Evolutionary conservation across 2,797 vertebrate genomes (phyloP), one percentile per base, ranked within the genome.

Genomic region (Spondyliosoma cantharus): DNA sequence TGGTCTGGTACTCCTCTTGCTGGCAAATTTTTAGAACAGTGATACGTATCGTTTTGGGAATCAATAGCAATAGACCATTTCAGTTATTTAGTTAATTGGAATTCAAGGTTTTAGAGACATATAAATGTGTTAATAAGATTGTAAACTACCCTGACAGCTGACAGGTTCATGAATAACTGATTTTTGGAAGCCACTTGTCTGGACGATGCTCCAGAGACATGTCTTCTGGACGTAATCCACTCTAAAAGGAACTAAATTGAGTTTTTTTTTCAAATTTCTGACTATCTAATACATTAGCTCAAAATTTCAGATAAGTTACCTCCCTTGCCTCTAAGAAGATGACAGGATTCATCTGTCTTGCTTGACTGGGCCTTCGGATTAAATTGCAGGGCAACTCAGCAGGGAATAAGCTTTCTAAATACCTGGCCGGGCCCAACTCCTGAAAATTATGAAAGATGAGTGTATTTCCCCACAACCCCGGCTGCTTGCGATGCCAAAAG

Each of bases 341-440:
- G 91, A 93, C 93, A 93, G 65, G 70, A 91, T 91, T 86, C 81
- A 93, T 94, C 89, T 71, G 82, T 93, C 84, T 86, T 70, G 83
- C 89, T 84, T 87, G 89, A 91, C 86, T 88, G 82, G 72, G 62
- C 74, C 68, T 69, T 69, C n/a, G 78, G 87, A 92, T 91, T 91
- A 93, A 90, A 91, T 90, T 90, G 83, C 78, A 43, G 82, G 71
- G 80, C 65, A 75, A 84, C 81, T 88, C 88, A 76, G 78, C 45
- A 19, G 90, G 85, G 89, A 90, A 63, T 76, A 76, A 66, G 50
- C 65, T 60, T 60, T 88, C 75, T 71, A 89, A 85, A 88, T 88
- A 92, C 80, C 86, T 92, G 89, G 78, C 89, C 85, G 74, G 52
- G 59, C 64, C 64, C 20, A 45, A 82, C 65, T 81, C 74, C 72